Conservation (phyloP, 2,113 vertebrate species). For the Camelus bactrianus region DNA sequence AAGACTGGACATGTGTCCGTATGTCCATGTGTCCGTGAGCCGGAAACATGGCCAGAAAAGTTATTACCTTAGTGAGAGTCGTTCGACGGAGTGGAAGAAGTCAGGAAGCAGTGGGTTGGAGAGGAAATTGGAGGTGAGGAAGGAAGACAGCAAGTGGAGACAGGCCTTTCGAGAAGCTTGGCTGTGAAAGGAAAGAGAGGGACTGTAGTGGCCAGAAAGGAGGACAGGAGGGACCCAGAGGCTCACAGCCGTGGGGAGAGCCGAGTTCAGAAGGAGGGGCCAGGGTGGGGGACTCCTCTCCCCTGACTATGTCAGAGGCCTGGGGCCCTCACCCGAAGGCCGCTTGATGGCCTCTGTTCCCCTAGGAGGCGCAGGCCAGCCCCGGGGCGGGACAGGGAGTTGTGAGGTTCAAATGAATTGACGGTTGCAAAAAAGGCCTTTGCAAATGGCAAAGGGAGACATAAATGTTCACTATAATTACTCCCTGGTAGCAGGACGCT, state of each 20-base stretch:
- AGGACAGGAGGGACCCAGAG: not conserved
- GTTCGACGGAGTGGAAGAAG: conserved; percentile 9
- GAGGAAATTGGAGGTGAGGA: conserved; percentile 76
- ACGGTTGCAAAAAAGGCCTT: not conserved
- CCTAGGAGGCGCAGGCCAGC: conserved; percentile 49
- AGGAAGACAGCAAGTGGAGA: conserved; percentile 72
- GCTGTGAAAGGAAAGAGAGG: conserved; percentile 78
- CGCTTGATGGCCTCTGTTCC: conserved; percentile 74
- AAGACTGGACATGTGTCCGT: not conserved
- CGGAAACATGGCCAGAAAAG: not conserved
- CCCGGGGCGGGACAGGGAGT: conserved; percentile 67
- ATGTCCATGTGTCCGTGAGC: not conserved
- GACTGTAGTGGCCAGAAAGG: conserved; percentile 41
- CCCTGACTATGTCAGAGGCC: not conserved
- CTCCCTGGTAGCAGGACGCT: not conserved
- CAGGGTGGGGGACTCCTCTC: not conserved
- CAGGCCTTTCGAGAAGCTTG: conserved; percentile 69
- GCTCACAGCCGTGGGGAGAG: not conserved
- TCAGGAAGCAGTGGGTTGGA: conserved; percentile 72
- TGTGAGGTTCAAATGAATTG: conserved; percentile 78
- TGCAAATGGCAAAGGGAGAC: not conserved
- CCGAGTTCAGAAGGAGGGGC: not conserved
- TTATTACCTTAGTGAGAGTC: conserved; percentile 70
- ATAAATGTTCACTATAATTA: rapidly evolving
- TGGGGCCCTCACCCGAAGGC: not conserved